phyloP scores from a whole-genome alignment of 2,113 vertebrate genomes.

The Bujurquina vittata region DNA sequence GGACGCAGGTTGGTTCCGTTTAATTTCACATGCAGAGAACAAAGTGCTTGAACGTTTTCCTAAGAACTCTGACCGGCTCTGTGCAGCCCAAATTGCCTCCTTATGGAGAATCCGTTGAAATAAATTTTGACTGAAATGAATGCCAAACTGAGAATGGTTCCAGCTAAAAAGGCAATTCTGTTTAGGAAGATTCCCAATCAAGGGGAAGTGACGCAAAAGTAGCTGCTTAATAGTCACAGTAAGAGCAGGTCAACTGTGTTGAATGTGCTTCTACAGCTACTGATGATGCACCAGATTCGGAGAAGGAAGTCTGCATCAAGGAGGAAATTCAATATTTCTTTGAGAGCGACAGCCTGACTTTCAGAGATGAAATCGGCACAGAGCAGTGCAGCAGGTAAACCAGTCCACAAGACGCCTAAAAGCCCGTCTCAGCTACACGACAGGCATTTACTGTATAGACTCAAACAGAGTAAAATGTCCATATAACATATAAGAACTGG shows the following conservation, averaged over 20 bases:
- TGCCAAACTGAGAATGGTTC: neutral
- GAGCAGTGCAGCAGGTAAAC: conserved; percentile 93
- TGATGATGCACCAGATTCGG: conserved; percentile 80
- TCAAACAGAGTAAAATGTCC: conserved; percentile 5
- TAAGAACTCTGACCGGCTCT: neutral
- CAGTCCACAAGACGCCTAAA: neutral
- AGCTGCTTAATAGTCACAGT: too few species aligned
- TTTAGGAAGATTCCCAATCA: neutral
- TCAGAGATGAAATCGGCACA: conserved; percentile 87
- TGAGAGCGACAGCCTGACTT: conserved; percentile 82
- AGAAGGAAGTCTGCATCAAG: conserved; percentile 93
- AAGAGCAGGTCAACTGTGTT: neutral
- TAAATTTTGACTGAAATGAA: neutral
- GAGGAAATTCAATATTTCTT: conserved; percentile 97
- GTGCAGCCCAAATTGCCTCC: neutral
- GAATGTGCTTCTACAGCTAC: conserved; percentile 78
- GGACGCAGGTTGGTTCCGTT: conserved; percentile 87
- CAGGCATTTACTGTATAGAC: neutral
- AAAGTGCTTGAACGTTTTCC: neutral
- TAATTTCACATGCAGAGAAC: neutral
- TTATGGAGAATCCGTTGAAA: neutral
- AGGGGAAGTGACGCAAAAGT: too few species aligned
- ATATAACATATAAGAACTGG: conserved; percentile 42
- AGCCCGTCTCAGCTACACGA: neutral
- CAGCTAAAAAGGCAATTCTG: neutral